A percentile compares a stretch with the other conserved stretches of the same genome.
These are phyloP conservation scores for Diloba caeruleocephala DNA, from an alignment of 2,888 invertebrate species.

Conservation along the genomic window DNA sequence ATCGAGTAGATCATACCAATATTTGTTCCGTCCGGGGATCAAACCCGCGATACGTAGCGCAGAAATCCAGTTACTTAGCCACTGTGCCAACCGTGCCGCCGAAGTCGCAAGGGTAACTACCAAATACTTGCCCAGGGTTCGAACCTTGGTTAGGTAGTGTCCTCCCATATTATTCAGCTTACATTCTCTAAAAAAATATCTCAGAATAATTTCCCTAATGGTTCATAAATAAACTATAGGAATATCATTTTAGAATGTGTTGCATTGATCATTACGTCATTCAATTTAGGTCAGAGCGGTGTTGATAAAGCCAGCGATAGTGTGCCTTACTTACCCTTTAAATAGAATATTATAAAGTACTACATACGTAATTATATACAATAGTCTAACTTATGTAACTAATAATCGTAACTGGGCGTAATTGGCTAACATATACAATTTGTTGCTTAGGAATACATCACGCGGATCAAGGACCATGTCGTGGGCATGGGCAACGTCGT, in stretches of 20 bases:
- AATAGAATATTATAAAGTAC: constrained; percentile 1
- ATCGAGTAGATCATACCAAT: no score
- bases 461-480: constrained; percentile 91
- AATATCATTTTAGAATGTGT: constrained; percentile 1
- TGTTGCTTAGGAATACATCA: constrained; percentile 82
- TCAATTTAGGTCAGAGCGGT: constrained; percentile 31
- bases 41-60: no score
- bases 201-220: no score
- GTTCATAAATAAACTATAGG: no score
- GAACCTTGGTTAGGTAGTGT: no score
- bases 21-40: no score
- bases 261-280: constrained; percentile 8
- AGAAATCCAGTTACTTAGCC: no score
- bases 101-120: no score
- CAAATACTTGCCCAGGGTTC: no score
- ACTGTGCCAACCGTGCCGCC: no score
- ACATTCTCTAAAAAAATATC: no score
- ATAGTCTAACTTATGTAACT: background rate
- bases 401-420: background rate
- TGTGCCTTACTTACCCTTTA: constrained; percentile 8
- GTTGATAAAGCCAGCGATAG: constrained; percentile 26
- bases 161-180: no score
- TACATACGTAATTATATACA: background rate
- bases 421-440: constrained; percentile 10
- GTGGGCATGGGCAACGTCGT: constrained; percentile 93